Conservation (phyloP, 2,113 vertebrate genomes). For the Pterocles gutturalis region DNA sequence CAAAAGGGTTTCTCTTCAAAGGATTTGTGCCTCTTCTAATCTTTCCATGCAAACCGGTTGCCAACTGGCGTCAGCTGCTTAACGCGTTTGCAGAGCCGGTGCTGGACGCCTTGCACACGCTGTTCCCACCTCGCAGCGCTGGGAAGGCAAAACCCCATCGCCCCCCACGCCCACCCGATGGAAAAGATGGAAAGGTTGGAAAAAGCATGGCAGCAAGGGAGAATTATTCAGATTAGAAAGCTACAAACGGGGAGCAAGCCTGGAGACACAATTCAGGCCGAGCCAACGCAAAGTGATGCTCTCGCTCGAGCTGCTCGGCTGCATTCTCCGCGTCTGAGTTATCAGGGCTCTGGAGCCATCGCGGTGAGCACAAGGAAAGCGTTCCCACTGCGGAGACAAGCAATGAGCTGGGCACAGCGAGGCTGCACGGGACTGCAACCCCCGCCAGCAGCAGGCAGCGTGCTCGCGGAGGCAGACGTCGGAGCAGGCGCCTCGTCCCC, state of each 20-base stretch:
- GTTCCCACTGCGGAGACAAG: fast-evolving
- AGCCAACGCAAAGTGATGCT: not conserved
- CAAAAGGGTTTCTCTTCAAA: not conserved
- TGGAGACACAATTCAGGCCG: not conserved
- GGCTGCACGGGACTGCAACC: fast-evolving
- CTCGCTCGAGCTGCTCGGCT: not conserved
- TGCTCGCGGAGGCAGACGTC: fast-evolving
- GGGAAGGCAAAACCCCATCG: not conserved
- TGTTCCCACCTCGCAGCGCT: not conserved
- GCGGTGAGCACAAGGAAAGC: not conserved
- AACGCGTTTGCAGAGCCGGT: not conserved
- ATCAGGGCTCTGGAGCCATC: fast-evolving
- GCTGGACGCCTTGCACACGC: not conserved
- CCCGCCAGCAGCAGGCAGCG: fast-evolving
- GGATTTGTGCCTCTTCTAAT: constrained; percentile 2
- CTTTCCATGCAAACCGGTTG: not conserved
- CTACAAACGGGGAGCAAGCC: not conserved
- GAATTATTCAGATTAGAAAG: not conserved
- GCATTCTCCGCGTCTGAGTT: not conserved
- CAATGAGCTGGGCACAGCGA: not conserved
- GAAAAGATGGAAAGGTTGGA: not conserved
- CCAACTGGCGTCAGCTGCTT: constrained; percentile 3
- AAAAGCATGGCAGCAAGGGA: not conserved
- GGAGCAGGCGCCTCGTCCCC: fast-evolving
- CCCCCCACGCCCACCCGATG: fast-evolving